phyloP scores from a whole-genome alignment of 2,113 vertebrate species.

The Bagarius yarrelli region DNA sequence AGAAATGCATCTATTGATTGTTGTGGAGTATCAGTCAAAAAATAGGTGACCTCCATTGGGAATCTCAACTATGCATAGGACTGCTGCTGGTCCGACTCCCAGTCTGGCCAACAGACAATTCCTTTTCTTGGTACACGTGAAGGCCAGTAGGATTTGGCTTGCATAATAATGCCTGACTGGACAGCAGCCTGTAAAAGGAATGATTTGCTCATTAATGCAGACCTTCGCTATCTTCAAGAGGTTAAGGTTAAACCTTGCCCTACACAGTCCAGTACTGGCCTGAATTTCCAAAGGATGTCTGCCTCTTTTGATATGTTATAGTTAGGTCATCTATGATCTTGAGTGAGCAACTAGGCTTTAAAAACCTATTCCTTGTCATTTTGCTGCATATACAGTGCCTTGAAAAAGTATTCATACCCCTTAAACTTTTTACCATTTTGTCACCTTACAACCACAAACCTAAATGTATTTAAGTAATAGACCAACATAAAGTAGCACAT shows the following conservation, averaged over 20 bases:
- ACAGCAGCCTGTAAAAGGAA: slow-evolving; percentile 20
- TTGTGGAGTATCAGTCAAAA: slow-evolving; percentile 40
- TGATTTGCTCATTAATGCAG: slow-evolving; percentile 25
- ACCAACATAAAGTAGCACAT: too few relatives aligned
- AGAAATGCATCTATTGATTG: slow-evolving; percentile 35
- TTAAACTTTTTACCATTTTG: too few relatives aligned
- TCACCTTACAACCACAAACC: too few relatives aligned
- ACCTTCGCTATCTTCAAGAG: slow-evolving; percentile 19
- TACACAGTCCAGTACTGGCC: slow-evolving; percentile 35
- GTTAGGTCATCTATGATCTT: slow-evolving; percentile 47
- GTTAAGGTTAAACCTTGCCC: slow-evolving; percentile 34
- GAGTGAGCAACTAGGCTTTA: slow-evolving; percentile 44
- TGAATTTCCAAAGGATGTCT: slow-evolving; percentile 50
- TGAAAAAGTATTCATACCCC: too few relatives aligned
- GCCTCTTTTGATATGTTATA: slow-evolving; percentile 34
- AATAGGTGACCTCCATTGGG: slow-evolving; percentile 22
- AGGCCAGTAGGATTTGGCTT: slow-evolving; percentile 43
- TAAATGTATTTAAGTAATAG: too few relatives aligned
- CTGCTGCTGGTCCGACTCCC: slow-evolving; percentile 20
- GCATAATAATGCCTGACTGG: slow-evolving; percentile 29
- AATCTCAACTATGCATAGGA: slow-evolving; percentile 39
- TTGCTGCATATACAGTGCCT: not conserved
- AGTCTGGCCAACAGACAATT: slow-evolving; percentile 23
- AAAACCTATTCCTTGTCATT: slow-evolving; percentile 30
- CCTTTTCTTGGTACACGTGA: slow-evolving; percentile 31